Percentiles rank a stretch among this genome's conserved stretches.
Conservation (phyloP, 2,888 invertebrate genomes). For the Brachylomia viminalis region DNA sequence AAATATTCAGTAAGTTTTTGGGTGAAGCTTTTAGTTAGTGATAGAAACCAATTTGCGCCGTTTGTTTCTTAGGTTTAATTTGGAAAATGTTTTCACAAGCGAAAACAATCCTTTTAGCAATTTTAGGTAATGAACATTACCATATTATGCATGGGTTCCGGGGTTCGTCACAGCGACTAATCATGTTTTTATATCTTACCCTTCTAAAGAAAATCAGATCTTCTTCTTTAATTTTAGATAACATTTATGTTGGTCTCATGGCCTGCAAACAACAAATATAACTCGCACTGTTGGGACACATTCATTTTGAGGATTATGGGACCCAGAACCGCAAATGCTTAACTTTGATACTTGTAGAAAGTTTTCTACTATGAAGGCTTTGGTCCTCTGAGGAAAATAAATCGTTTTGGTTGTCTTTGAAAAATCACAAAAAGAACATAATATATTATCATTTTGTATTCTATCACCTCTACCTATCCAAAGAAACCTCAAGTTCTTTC, state of each 20-base stretch:
- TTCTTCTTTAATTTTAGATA: background rate
- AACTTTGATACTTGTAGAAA: slow-evolving; percentile 14
- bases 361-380: slow-evolving; percentile 3
- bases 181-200: no score
- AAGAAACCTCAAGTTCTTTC: background rate
- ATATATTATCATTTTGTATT: background rate
- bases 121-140: no score
- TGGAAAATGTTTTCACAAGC: no score
- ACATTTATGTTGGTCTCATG: no score
- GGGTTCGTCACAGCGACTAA: no score
- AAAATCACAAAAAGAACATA: background rate
- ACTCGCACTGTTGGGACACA: slow-evolving; percentile 3
- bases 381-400: background rate
- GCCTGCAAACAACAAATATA: background rate
- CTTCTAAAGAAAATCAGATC: background rate
- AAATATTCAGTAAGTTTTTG: no score
- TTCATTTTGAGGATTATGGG: slow-evolving; percentile 16
- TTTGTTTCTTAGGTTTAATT: no score
- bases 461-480: background rate
- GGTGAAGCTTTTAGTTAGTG: no score
- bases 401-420: background rate
- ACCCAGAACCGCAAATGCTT: background rate
- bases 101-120: no score
- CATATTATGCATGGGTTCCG: no score
- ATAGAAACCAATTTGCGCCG: no score